Evolutionary conservation across 2,888 invertebrate species (phyloP).

Genomic region (Bombylius discolor): DNA sequence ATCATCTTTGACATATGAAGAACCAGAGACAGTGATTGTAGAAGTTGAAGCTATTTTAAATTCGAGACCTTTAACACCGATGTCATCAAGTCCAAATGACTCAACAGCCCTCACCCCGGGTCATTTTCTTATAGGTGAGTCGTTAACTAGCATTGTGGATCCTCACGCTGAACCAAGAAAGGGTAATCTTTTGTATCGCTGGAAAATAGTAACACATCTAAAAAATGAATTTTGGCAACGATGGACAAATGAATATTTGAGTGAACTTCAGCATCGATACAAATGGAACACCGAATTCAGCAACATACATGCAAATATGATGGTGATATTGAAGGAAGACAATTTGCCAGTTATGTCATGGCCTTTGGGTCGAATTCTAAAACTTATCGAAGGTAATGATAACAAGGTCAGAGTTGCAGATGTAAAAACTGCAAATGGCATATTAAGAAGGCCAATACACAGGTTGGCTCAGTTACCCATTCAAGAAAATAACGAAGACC

Average conservation of each 20-base stretch:
- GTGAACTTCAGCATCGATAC: neutral
- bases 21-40: neutral
- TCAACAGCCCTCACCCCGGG: too few relatives aligned
- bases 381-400: neutral
- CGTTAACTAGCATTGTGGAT: neutral
- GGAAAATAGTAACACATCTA: constrained; percentile 8
- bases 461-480: too few relatives aligned
- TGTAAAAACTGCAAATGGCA: neutral
- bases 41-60: neutral
- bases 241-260: neutral
- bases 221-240: too few relatives aligned
- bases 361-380: neutral
- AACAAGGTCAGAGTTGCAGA: neutral
- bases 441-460: neutral
- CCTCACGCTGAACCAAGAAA: constrained; percentile 2
- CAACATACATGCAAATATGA: neutral
- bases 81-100: neutral
- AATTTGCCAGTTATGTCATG: neutral
- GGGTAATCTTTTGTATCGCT: constrained; percentile 18
- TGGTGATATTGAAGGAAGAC: neutral
- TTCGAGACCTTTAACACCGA: neutral
- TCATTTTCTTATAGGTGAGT: neutral
- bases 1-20: neutral
- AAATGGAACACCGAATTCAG: neutral
- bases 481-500: too few relatives aligned